phyloP scores from a whole-genome alignment of 1,140 invertebrate genomes.

The Drosophila murphyi region DNA sequence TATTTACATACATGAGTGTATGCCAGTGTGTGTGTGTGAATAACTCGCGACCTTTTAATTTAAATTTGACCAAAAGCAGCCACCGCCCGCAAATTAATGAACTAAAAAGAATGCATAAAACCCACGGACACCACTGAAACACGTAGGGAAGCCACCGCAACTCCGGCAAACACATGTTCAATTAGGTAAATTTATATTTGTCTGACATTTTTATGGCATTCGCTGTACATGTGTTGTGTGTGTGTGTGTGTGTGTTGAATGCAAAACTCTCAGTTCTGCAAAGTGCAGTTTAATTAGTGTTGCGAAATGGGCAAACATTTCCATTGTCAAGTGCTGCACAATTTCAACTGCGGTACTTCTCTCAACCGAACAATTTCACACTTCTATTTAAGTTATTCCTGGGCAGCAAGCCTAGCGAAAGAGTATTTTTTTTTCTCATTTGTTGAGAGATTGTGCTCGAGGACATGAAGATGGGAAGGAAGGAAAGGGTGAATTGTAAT shows the following conservation, averaged over 20 bases:
- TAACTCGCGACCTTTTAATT: conserved; percentile 63
- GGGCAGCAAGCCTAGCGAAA: conserved; percentile 17
- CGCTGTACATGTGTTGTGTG: conserved; percentile 29
- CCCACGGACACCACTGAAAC: conserved; percentile 17
- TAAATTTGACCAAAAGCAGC: conserved; percentile 56
- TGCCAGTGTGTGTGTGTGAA: not conserved
- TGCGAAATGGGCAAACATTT: conserved; percentile 19
- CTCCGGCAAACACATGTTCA: conserved; percentile 66
- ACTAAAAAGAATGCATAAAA: conserved; percentile 51
- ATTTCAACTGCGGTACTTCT: conserved; percentile 13
- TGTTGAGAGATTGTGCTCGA: too few species aligned
- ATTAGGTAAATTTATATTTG: conserved; percentile 57
- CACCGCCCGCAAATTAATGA: conserved; percentile 58
- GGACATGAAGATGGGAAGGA: too few species aligned
- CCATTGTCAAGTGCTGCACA: conserved; percentile 5
- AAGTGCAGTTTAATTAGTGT: conserved; percentile 48
- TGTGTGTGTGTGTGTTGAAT: conserved; percentile 10
- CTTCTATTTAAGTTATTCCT: conserved; percentile 65
- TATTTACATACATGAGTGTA: conserved; percentile 13
- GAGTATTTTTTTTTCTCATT: conserved; percentile 3
- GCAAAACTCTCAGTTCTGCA: conserved; percentile 32
- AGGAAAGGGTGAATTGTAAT: too few species aligned
- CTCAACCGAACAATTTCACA: conserved; percentile 31
- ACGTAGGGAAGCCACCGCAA: conserved; percentile 20
- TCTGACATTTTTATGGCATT: conserved; percentile 46